A percentile compares a stretch with the other conserved stretches of the same genome.
phyloP scores from a whole-genome alignment of 2,888 invertebrate species.

The Temnothorax unifasciatus region DNA sequence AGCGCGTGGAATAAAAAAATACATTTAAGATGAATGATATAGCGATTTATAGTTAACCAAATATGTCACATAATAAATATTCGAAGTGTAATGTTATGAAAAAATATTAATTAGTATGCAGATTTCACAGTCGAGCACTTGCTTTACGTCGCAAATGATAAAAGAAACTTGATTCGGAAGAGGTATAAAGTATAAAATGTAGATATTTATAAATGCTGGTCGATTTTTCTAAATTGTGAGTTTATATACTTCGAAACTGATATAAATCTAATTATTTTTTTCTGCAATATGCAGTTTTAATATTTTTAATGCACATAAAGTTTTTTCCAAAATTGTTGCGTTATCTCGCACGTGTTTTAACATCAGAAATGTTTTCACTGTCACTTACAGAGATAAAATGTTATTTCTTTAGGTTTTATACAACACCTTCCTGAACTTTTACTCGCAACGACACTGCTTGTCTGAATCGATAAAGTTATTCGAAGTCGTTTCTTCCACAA shows the following conservation, averaged over 20 bases:
- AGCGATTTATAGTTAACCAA: neutral
- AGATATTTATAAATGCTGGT: conserved; percentile 46
- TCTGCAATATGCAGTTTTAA: neutral
- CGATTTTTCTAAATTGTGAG: neutral
- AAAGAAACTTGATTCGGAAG: neutral
- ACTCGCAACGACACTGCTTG: conserved; percentile 15
- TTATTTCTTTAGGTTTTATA: neutral
- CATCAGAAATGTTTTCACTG: conserved; percentile 14
- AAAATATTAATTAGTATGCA: neutral
- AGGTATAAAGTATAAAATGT: neutral
- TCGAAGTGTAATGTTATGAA: neutral
- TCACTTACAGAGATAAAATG: conserved; percentile 1
- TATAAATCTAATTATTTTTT: neutral
- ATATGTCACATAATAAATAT: neutral
- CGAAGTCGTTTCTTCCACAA: conserved; percentile 13
- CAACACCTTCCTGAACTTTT: neutral
- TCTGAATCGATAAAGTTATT: neutral
- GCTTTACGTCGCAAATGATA: neutral
- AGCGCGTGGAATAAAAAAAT: neutral
- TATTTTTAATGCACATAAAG: neutral
- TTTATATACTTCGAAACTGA: neutral
- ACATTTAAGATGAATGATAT: neutral
- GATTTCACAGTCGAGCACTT: neutral
- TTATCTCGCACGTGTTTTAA: neutral
- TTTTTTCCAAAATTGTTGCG: neutral